Base-by-base conservation (phyloP, 1,140 invertebrate genomes). In the Xylocopa sonorina region DNA sequence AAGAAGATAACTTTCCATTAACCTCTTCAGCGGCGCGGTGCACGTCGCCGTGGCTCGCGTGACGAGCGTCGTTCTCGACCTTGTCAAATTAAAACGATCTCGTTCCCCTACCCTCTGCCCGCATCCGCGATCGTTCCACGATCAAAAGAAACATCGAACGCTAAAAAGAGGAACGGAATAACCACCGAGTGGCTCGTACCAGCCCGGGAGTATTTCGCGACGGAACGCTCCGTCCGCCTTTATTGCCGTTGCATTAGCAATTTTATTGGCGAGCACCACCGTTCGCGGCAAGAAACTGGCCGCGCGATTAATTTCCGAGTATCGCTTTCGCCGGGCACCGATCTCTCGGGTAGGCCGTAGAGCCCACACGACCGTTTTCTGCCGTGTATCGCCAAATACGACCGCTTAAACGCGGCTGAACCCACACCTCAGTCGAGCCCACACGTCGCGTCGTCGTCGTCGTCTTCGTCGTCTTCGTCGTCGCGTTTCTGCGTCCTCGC, bases 361-460 rank as follows among this genome's bases (percentile, higher is more conserved):
- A 74, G 66, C 83, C 84, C 82, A 85, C 83, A 82, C 83, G 75
- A 67, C 63, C 71, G 66, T 78, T 85, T 62, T 57, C 60, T 77
- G 32, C 58, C 62, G 71, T 50, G 81, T 85, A 86, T 86, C 85
- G 84, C 85, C 85, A 86, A 86, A 86, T 86, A 86, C 68, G 85
- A 86, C 77, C 57, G 83, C 83, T 82, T 82, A 75, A 79, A 85
- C 79, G 75, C 84, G 84, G 84, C 69, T 64, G 76, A 85, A 85
- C 84, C 84, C 84, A 85, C 83, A 86, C 84, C 71, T 86, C 51
- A 72, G 29, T 51, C 80, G 82, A 76, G 80, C 84, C 84, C 75
- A 86, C 84, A 86, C 83, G 55, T 78, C 75, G 64, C 71, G 63
- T 66, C 63, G 62, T 34, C 55, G 7, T 24, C 50, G 50, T 53